These are phyloP conservation scores for Bombycilla garrulus DNA, from an alignment of 2,113 vertebrate genomes.

Conservation along the genomic window DNA sequence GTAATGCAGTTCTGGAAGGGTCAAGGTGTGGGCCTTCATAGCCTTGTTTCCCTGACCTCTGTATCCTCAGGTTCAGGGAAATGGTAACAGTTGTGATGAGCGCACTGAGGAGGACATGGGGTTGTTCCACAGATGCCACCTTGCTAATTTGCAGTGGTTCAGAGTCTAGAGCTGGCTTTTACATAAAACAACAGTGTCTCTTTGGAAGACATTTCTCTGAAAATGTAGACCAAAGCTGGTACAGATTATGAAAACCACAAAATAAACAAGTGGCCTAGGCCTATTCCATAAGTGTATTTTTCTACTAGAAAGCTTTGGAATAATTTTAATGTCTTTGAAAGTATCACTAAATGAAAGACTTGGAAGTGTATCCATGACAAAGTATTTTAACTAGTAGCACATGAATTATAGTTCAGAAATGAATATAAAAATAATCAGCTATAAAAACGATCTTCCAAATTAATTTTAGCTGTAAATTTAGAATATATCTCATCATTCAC, in stretches of 20 bases:
- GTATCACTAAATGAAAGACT: neutral
- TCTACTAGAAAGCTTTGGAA: conserved; percentile 46
- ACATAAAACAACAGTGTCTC: neutral
- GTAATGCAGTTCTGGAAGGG: neutral
- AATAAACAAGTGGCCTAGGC: conserved; percentile 19
- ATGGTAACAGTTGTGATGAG: fast-evolving
- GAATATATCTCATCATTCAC: neutral
- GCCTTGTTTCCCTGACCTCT: neutral
- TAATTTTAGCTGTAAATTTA: neutral
- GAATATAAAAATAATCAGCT: neutral
- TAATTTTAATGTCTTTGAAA: conserved; percentile 5
- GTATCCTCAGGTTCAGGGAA: neutral
- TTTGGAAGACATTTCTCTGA: neutral
- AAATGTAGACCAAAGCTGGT: neutral
- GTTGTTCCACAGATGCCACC: neutral
- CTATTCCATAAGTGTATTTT: conserved; percentile 13
- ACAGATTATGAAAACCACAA: conserved; percentile 27
- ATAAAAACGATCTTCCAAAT: neutral
- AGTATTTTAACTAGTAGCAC: conserved; percentile 37
- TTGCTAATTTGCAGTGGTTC: neutral
- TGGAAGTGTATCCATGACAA: neutral
- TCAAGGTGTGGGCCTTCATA: neutral
- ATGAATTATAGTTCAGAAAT: neutral
- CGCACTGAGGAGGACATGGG: neutral
- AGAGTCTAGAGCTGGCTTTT: neutral